Conservation (phyloP, 2,797 vertebrate genomes). For the Phoebastria nigripes region DNA sequence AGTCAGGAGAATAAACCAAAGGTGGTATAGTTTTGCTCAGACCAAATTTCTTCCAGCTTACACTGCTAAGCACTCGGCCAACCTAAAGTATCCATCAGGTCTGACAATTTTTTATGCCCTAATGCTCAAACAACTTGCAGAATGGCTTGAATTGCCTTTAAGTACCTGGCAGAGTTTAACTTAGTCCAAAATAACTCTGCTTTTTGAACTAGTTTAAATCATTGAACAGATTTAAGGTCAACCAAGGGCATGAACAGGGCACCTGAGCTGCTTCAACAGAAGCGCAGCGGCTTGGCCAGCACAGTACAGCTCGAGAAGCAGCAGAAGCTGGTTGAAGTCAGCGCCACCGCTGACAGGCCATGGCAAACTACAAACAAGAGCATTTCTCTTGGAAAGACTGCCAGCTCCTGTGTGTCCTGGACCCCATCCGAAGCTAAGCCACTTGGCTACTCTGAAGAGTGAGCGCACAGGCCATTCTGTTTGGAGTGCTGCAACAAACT, state of each 20-base stretch:
- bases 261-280: not conserved
- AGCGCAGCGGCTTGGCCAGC: fast-evolving
- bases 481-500: fast-evolving
- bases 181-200: not conserved
- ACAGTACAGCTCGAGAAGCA: fast-evolving
- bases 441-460: not conserved
- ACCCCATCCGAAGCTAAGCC: not conserved
- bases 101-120: not conserved
- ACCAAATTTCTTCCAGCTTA: not conserved
- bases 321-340: not conserved
- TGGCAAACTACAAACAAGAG: not conserved
- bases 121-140: not conserved
- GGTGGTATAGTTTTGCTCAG: not conserved
- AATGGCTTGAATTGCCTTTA: not conserved
- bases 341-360: fast-evolving
- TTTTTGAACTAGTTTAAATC: not conserved
- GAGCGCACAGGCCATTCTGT: fast-evolving
- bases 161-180: not conserved
- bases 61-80: not conserved
- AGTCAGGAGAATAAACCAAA: not conserved
- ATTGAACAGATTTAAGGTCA: not conserved
- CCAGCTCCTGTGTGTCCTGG: not conserved
- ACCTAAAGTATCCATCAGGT: not conserved
- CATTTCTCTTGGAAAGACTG: not conserved
- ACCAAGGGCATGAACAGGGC: not conserved